Base-by-base conservation (phyloP, 2,888 invertebrate genomes). In the Carcina quercana region DNA sequence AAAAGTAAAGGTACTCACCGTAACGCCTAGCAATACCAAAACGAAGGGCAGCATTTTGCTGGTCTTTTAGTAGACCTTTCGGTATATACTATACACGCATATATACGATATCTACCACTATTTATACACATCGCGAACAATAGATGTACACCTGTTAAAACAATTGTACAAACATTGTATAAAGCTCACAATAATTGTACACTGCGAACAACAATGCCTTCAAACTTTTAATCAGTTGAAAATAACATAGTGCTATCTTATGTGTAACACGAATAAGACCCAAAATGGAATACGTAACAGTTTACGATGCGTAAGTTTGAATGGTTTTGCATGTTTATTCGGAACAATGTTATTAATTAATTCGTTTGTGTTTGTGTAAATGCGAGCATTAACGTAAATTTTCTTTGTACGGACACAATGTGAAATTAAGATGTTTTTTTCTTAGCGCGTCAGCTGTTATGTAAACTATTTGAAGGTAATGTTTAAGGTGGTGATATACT, bases 21-120 rank as follows among this genome's bases (percentile, higher is more conserved):
- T 42, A 42, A 68, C 75, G 45, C 66, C 44, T 50, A 76, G 50
- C 38, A 78, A 50, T 42, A 76, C 64, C 63, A 79, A 53, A 44
- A 62, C 53, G 50, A 75, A 35, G 36, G 66, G 62, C 73, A 76
- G 54, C 82, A 82, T 82, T 51, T 50, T 74, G 66, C 45, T 64
- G 73, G 71, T 72, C 75, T 56, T 20, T 39, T 8, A 42, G 8
- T 30, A 66, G 73, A 75, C 74, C 65, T 64, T 42, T 39, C 65
- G 80, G 80, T 80, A 79, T 75, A 73, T 63, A 74, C 59, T 78
- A 79, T 79, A 80, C 79, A 75, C 68, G 45, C 53, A 40, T 37
- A 30, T 41, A 8, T 27, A 31, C 14, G 26, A 35, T 37, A 25
- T 7, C 20, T 19, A 46, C 58, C 42, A 40, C 51, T 75, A 74